These are phyloP conservation scores for Phrynocephalus versicolor DNA, from an alignment of 2,113 vertebrate species.

Conservation along the genomic window DNA sequence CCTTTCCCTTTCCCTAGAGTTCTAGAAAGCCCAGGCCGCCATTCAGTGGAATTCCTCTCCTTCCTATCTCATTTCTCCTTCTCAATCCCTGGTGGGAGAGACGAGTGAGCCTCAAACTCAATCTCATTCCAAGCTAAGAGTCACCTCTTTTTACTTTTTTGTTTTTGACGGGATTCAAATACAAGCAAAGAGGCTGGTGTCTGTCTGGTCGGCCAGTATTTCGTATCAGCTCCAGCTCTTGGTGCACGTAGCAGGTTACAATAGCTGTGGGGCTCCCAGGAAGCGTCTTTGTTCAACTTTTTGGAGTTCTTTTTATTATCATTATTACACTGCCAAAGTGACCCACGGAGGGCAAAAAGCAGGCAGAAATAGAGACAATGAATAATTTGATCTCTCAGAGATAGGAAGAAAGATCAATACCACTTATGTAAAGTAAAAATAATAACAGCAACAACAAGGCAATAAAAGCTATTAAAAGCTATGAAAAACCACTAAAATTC, in stretches of 20 bases:
- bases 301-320: not conserved
- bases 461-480: constrained; percentile 1
- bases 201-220: not conserved
- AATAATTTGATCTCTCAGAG: not conserved
- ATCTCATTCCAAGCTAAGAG: not conserved
- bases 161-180: not conserved
- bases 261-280: not conserved
- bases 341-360: not conserved
- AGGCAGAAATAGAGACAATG: not conserved
- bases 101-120: not conserved
- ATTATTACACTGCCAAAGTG: not conserved
- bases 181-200: not conserved
- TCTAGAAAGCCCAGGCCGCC: too few relatives aligned
- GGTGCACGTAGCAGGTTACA: not conserved
- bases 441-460: not conserved
- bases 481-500: not conserved
- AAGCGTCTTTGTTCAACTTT: not conserved
- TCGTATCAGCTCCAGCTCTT: too few relatives aligned
- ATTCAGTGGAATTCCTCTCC: too few relatives aligned
- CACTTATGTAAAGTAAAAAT: not conserved
- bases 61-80: too few relatives aligned
- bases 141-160: not conserved
- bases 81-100: not conserved
- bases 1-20: too few relatives aligned
- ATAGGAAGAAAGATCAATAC: not conserved